These are phyloP conservation scores for Nebria brevicollis DNA, from an alignment of 2,888 invertebrate genomes.

Conservation along the genomic window DNA sequence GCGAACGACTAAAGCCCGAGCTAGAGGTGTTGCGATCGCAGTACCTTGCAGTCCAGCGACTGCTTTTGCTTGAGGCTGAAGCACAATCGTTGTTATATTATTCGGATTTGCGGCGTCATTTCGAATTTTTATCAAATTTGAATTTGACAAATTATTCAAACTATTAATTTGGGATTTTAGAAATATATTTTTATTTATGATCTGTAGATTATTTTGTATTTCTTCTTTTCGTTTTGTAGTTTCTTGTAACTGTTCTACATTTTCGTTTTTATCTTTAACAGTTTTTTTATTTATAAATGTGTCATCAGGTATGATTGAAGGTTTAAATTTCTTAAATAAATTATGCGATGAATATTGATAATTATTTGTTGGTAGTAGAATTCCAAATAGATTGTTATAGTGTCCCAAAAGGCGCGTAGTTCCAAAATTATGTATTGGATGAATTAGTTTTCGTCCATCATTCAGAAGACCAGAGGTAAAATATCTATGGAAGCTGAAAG, in stretches of 20 bases:
- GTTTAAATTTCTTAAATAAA: background rate
- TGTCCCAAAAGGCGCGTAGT: background rate
- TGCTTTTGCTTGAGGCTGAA: constrained; percentile 75
- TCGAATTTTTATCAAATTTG: background rate
- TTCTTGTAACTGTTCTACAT: background rate
- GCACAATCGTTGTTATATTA: constrained; percentile 62
- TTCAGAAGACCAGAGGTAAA: background rate
- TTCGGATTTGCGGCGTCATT: constrained; percentile 31
- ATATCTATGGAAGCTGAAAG: background rate
- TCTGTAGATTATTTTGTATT: background rate
- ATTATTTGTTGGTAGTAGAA: background rate
- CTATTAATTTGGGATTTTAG: background rate
- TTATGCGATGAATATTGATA: background rate
- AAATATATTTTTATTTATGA: background rate
- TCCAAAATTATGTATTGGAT: background rate
- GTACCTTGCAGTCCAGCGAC: constrained; percentile 73
- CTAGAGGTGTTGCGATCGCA: constrained; percentile 76
- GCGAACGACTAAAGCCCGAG: constrained; percentile 71
- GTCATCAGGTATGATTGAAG: background rate
- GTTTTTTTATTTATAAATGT: background rate
- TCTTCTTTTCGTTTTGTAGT: background rate
- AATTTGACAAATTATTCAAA: background rate
- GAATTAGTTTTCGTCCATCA: background rate
- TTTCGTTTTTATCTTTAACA: background rate
- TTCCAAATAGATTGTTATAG: background rate